These are phyloP conservation scores for Ooceraea biroi DNA, from an alignment of 1,140 invertebrate genomes.

Conservation along the genomic window DNA sequence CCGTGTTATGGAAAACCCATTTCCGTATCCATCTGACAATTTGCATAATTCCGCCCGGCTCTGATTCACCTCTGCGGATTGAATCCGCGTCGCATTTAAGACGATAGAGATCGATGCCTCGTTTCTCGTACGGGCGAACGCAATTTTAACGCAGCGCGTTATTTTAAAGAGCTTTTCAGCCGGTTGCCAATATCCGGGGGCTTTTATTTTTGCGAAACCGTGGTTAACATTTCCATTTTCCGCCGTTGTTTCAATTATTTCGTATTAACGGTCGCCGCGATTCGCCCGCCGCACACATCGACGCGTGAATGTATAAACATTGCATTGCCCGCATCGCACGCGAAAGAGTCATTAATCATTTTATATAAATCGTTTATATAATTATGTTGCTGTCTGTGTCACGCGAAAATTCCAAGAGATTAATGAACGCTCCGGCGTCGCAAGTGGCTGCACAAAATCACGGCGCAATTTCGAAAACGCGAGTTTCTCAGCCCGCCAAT, in stretches of 20 bases:
- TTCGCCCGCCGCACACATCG: not conserved
- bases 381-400: not conserved
- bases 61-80: constrained; percentile 48
- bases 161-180: not conserved
- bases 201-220: not conserved
- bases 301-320: not conserved
- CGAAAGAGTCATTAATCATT: constrained; percentile 24
- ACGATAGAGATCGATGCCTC: constrained; percentile 42
- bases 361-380: constrained; percentile 23
- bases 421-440: not conserved
- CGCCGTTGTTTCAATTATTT: constrained; percentile 3
- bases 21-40: constrained; percentile 59
- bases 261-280: not conserved
- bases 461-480: not conserved
- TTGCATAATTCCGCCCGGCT: constrained; percentile 46
- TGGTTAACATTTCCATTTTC: constrained; percentile 7
- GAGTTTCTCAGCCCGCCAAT: not conserved
- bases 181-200: not conserved
- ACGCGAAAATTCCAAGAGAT: not conserved
- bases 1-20: constrained; percentile 59
- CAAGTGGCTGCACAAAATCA: not conserved
- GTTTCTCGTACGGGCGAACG: not conserved
- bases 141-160: not conserved
- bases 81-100: constrained; percentile 41
- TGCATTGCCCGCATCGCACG: not conserved